These are phyloP conservation scores for Metaphire vulgaris DNA, from an alignment of 1,140 invertebrate species.

Conservation along the genomic window DNA sequence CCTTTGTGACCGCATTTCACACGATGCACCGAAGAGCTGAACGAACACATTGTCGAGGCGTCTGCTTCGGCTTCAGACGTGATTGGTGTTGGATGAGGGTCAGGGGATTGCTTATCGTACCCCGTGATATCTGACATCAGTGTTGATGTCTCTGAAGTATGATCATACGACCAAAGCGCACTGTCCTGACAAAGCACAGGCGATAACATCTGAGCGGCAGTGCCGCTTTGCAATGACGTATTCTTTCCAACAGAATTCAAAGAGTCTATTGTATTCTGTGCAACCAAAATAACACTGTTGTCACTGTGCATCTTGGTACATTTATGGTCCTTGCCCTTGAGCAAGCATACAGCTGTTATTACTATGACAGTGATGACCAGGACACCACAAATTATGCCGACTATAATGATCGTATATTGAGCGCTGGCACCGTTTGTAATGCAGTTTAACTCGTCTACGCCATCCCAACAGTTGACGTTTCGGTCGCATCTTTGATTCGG, in stretches of 20 bases:
- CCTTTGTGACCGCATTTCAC: constrained; percentile 36
- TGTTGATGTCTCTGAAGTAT: background rate
- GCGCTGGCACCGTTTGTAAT: background rate
- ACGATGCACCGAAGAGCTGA: background rate
- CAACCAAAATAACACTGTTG: background rate
- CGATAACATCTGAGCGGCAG: background rate
- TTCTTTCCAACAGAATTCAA: background rate
- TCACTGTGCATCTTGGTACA: background rate
- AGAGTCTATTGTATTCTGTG: constrained; percentile 2
- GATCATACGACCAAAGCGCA: background rate
- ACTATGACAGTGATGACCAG: background rate
- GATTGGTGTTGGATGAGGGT: constrained; percentile 81
- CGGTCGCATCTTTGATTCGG: background rate
- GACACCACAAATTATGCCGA: background rate
- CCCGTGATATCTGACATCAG: constrained; percentile 36
- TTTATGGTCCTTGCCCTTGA: background rate
- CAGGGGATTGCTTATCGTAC: constrained; percentile 74
- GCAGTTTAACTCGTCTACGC: background rate
- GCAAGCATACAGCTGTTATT: background rate
- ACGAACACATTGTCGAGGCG: background rate
- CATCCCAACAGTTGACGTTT: background rate
- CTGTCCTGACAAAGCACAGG: background rate
- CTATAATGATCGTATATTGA: background rate
- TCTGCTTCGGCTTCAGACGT: constrained; percentile 54
- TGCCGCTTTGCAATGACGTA: background rate